phyloP scores from a whole-genome alignment of 2,888 invertebrate genomes.

The Philhelius pedissequus region DNA sequence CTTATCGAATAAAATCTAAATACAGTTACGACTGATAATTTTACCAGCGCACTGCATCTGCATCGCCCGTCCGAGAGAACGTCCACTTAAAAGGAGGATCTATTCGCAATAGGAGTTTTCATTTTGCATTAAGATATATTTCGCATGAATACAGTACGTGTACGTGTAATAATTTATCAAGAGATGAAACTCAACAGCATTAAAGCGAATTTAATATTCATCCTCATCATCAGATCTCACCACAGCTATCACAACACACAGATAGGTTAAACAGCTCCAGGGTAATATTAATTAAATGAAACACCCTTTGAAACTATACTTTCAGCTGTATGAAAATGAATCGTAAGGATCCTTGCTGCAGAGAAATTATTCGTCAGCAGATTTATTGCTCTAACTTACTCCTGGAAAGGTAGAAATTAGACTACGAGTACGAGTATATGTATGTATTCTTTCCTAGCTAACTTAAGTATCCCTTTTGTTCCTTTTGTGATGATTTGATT shows the following conservation, averaged over 20 bases:
- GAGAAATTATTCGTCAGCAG: background rate
- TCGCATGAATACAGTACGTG: slow-evolving; percentile 1
- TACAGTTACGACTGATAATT: too few species aligned
- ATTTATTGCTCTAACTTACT: background rate
- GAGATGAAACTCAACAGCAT: slow-evolving; percentile 39
- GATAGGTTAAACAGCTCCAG: background rate
- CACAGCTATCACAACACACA: background rate
- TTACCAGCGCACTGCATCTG: too few species aligned
- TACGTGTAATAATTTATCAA: slow-evolving; percentile 55
- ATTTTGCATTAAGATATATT: too few species aligned
- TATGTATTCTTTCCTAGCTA: background rate
- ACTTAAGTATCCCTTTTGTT: background rate
- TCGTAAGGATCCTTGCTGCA: background rate
- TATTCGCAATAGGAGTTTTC: too few species aligned
- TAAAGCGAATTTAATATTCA: slow-evolving; percentile 30
- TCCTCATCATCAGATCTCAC: background rate
- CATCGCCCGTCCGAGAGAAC: too few species aligned
- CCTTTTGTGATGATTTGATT: slow-evolving; percentile 9
- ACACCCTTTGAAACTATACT: background rate
- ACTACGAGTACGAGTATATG: too few species aligned
- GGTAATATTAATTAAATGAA: slow-evolving; percentile 24
- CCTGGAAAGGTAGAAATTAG: too few species aligned
- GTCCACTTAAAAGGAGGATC: too few species aligned
- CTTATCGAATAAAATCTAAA: too few species aligned
- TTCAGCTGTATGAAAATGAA: background rate